Evolutionary conservation across 2,113 vertebrate species (phyloP).

Genomic region (Solea solea): DNA sequence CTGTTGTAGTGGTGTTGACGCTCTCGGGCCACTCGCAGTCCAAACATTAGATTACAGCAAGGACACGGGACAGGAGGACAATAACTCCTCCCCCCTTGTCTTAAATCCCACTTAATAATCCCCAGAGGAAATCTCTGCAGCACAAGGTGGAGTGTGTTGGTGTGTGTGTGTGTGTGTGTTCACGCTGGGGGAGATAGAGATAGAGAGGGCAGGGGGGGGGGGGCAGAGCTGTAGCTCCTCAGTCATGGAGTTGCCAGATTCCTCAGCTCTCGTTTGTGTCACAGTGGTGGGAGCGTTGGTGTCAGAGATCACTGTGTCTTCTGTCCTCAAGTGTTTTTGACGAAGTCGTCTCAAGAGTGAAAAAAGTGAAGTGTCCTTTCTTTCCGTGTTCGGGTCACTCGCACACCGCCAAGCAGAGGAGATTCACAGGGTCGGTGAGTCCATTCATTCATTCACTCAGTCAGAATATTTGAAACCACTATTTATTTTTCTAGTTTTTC

Average conservation of each 20-base stretch:
- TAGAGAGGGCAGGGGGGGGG: too few species aligned
- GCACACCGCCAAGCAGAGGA: too few species aligned
- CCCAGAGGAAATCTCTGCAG: conserved; percentile 60
- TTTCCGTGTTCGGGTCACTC: neutral
- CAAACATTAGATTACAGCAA: conserved; percentile 65
- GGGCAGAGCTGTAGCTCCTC: neutral
- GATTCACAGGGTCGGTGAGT: too few species aligned
- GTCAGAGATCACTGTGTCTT: neutral
- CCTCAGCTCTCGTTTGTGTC: conserved; percentile 29
- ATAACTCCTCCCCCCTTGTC: conserved; percentile 50
- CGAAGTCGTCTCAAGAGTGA: neutral
- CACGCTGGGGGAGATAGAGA: conserved; percentile 8
- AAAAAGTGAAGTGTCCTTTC: neutral
- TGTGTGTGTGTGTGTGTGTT: conserved; percentile 28
- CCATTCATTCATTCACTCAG: too few species aligned
- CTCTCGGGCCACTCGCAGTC: conserved; percentile 10
- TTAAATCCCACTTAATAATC: conserved; percentile 71
- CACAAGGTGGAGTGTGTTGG: conserved; percentile 51
- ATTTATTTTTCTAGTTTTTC: too few species aligned
- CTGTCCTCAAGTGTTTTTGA: conserved; percentile 18
- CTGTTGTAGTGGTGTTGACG: neutral
- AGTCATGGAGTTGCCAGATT: conserved; percentile 32
- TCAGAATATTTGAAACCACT: too few species aligned
- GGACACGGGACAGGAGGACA: conserved; percentile 55
- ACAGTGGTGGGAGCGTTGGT: conserved; percentile 1